Evolutionary conservation across 2,888 invertebrate species (phyloP).

Genomic region (Tanytarsus gracilentus): DNA sequence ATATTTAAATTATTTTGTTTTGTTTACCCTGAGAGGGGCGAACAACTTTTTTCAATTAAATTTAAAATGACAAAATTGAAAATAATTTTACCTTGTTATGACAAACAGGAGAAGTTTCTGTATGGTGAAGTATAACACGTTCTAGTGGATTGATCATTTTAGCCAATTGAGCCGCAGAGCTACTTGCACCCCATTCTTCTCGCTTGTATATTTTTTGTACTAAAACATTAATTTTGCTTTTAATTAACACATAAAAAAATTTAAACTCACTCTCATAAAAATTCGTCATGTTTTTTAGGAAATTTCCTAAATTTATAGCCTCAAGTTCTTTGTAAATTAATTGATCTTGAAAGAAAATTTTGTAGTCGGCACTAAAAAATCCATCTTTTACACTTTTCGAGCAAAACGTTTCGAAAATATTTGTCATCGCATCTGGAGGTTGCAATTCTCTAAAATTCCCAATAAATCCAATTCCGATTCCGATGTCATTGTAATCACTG

Average conservation of each 20-base stretch:
- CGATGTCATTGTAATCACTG: neutral
- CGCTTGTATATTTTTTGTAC: neutral
- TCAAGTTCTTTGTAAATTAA: neutral
- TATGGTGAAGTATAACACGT: too few species aligned
- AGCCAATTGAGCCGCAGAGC: too few species aligned
- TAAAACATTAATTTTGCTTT: too few species aligned
- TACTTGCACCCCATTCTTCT: slow-evolving; percentile 4
- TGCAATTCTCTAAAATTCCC: neutral
- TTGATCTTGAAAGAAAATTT: neutral
- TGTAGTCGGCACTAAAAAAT: neutral
- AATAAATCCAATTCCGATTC: neutral
- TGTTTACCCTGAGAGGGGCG: too few species aligned
- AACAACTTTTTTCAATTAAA: too few species aligned
- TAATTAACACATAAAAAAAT: too few species aligned
- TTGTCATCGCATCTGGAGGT: neutral
- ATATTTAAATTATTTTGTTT: too few species aligned
- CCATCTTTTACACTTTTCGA: neutral
- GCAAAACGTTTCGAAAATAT: neutral
- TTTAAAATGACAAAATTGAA: too few species aligned
- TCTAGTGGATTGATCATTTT: too few species aligned
- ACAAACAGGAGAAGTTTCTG: too few species aligned
- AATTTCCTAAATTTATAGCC: neutral
- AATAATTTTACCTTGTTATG: too few species aligned
- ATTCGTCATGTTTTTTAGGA: neutral
- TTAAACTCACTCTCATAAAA: too few species aligned